Conservation (phyloP, 2,797 vertebrate species). For the Enteromius anoplus region DNA sequence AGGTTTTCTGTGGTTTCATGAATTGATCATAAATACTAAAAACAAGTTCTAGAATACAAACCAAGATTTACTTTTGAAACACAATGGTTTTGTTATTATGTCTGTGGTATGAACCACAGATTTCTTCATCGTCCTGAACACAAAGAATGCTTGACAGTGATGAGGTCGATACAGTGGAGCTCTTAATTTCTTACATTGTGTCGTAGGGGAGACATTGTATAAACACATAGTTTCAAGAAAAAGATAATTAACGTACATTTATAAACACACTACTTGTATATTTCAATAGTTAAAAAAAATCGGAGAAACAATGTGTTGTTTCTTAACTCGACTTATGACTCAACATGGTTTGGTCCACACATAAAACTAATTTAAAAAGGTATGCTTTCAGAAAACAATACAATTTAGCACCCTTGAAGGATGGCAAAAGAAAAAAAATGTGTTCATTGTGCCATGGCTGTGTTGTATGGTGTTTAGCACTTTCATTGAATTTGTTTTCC, state of each 20-base stretch:
- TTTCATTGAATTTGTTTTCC: constrained; percentile 19
- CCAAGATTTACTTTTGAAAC: constrained; percentile 33
- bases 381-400: constrained; percentile 61
- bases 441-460: constrained; percentile 60
- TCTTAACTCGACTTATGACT: constrained; percentile 49
- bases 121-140: not conserved
- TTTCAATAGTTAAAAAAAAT: constrained; percentile 66
- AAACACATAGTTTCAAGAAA: constrained; percentile 62
- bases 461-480: constrained; percentile 42
- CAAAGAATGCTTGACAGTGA: constrained; percentile 19
- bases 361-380: constrained; percentile 67
- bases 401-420: constrained; percentile 74
- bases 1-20: constrained; percentile 13
- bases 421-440: constrained; percentile 55
- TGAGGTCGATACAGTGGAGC: constrained; percentile 20
- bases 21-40: constrained; percentile 25
- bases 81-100: constrained; percentile 14
- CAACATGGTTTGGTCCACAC: constrained; percentile 70
- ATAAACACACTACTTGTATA: constrained; percentile 67
- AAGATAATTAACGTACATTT: constrained; percentile 62
- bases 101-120: constrained; percentile 11
- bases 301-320: constrained; percentile 59
- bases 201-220: constrained; percentile 58
- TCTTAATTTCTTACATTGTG: constrained; percentile 34
- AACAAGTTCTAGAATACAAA: constrained; percentile 31